phyloP scores from a whole-genome alignment of 1,140 invertebrate species.

The Hermetia illucens region DNA sequence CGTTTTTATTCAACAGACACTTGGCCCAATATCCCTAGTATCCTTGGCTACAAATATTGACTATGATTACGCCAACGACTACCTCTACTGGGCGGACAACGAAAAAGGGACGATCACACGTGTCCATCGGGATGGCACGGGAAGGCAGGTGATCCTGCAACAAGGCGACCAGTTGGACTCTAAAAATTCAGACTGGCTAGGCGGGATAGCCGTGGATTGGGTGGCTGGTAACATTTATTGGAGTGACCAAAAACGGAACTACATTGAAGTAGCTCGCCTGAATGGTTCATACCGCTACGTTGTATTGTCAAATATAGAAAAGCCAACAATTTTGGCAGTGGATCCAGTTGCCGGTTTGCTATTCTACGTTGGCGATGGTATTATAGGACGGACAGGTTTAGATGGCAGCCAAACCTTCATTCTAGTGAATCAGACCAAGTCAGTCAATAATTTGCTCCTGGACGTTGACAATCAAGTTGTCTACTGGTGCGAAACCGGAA shows the following conservation, averaged over 20 bases:
- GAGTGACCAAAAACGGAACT: slow-evolving; percentile 72
- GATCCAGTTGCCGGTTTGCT: slow-evolving; percentile 48
- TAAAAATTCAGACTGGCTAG: slow-evolving; percentile 24
- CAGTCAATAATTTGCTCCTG: slow-evolving; percentile 56
- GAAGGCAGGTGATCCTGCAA: slow-evolving; percentile 38
- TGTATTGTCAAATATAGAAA: slow-evolving; percentile 53
- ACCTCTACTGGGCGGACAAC: slow-evolving; percentile 68
- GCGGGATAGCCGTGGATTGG: slow-evolving; percentile 68
- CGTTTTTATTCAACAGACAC: slow-evolving; percentile 26
- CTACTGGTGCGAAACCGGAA: slow-evolving; percentile 82
- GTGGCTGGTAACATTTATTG: slow-evolving; percentile 78
- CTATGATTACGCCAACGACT: slow-evolving; percentile 52
- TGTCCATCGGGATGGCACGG: slow-evolving; percentile 63
- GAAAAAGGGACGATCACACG: slow-evolving; percentile 58
- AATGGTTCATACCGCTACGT: slow-evolving; percentile 70
- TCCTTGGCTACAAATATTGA: slow-evolving; percentile 61
- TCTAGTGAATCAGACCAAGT: slow-evolving; percentile 33
- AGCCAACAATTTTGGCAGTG: slow-evolving; percentile 49
- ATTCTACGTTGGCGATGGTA: slow-evolving; percentile 72
- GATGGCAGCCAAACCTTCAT: slow-evolving; percentile 49
- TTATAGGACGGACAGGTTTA: slow-evolving; percentile 60
- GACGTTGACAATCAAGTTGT: slow-evolving; percentile 58
- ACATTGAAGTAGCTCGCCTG: slow-evolving; percentile 70
- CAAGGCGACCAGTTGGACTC: slow-evolving; percentile 34
- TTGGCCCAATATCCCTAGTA: slow-evolving; percentile 65